Evolutionary conservation across 2,113 vertebrate genomes (phyloP).

Genomic region (Ammodramus savannarum): DNA sequence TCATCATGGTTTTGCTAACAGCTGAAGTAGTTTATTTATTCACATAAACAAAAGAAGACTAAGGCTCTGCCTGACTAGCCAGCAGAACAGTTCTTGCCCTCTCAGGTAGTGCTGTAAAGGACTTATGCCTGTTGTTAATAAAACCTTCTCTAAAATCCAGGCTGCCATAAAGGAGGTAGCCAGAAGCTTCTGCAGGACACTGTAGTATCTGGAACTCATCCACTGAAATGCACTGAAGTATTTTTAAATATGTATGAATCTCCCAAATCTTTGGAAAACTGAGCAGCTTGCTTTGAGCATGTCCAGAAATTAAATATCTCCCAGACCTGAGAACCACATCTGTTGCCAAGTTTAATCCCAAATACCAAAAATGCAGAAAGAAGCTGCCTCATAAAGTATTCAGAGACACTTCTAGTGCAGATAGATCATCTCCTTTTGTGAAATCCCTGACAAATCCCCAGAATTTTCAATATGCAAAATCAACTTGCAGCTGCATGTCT

Average conservation of each 20-base stretch:
- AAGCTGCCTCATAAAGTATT: neutral
- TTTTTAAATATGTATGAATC: neutral
- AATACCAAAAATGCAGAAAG: neutral
- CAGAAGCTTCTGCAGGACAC: neutral
- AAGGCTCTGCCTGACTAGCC: neutral
- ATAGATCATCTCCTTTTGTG: neutral
- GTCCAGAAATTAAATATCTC: neutral
- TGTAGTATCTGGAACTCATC: neutral
- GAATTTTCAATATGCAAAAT: neutral
- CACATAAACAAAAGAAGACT: neutral
- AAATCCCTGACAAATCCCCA: neutral
- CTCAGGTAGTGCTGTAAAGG: neutral
- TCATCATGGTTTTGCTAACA: neutral
- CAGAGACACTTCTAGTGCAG: neutral
- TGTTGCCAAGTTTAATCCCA: neutral
- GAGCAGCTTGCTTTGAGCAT: neutral
- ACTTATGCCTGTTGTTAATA: neutral
- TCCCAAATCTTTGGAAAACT: neutral
- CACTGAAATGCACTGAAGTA: neutral
- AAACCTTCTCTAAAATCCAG: neutral
- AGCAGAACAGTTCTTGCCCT: neutral
- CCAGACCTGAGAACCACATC: neutral
- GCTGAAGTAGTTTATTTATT: neutral
- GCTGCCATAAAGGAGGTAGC: neutral
- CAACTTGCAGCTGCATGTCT: neutral